Conservation (phyloP, 2,113 vertebrate genomes). For the Philantomba maxwellii region DNA sequence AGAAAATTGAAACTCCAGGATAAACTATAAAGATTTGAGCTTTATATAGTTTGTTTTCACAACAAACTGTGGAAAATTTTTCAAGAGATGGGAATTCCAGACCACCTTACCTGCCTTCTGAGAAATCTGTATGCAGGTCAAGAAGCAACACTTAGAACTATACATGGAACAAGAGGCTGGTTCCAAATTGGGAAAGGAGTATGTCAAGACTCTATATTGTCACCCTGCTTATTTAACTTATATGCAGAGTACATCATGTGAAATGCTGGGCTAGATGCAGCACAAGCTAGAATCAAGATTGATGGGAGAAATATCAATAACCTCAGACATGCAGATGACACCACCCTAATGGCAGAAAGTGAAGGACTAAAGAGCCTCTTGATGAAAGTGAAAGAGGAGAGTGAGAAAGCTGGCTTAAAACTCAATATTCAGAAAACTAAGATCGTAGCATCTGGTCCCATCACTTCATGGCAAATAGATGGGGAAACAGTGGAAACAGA, state of each 20-base stretch:
- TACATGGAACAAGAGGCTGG: neutral
- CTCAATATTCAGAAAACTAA: neutral
- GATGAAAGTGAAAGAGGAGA: neutral
- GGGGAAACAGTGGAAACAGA: neutral
- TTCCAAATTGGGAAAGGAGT: neutral
- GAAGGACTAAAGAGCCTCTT: neutral
- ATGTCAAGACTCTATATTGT: neutral
- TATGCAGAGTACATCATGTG: neutral
- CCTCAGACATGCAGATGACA: neutral
- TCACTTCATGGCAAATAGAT: neutral
- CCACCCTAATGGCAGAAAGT: neutral
- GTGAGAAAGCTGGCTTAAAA: neutral
- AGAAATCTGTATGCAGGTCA: neutral
- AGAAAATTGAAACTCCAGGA: neutral
- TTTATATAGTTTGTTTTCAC: neutral
- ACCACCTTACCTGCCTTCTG: neutral
- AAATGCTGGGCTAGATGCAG: neutral
- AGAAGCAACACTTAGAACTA: neutral
- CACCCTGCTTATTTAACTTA: neutral
- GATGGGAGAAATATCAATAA: neutral
- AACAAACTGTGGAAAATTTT: neutral
- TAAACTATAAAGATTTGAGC: neutral
- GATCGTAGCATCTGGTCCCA: neutral
- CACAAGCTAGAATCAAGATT: neutral
- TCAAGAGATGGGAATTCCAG: neutral